These are phyloP conservation scores for Drosophila kepulauana DNA, from an alignment of 1,140 invertebrate species.

Conservation along the genomic window DNA sequence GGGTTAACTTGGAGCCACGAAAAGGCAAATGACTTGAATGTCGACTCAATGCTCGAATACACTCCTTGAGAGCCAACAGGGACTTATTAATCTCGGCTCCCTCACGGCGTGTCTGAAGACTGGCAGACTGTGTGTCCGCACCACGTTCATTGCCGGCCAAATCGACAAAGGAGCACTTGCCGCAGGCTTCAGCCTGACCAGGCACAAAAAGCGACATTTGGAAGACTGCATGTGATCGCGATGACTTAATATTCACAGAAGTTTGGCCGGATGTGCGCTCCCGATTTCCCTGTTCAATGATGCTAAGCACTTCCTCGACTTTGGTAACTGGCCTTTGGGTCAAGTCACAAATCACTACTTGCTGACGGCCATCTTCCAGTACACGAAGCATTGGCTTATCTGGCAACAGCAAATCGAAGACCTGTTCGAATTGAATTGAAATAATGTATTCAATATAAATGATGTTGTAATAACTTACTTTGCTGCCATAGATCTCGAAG, in stretches of 20 bases:
- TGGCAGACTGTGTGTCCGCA: constrained; percentile 97
- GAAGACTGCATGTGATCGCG: constrained; percentile 97
- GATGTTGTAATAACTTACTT: too few relatives aligned
- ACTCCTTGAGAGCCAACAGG: constrained; percentile 98
- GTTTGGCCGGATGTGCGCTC: constrained; percentile 95
- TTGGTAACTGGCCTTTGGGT: constrained; percentile 92
- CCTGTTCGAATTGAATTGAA: constrained; percentile 81
- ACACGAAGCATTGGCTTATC: constrained; percentile 97
- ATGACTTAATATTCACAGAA: constrained; percentile 96
- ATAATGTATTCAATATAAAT: too few relatives aligned
- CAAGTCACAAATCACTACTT: constrained; percentile 91
- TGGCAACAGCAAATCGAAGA: constrained; percentile 96
- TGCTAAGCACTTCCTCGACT: constrained; percentile 93
- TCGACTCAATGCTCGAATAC: constrained; percentile 97
- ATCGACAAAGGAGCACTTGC: constrained; percentile 99
- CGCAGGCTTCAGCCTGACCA: constrained; percentile 89
- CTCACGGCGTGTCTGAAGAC: constrained; percentile 97
- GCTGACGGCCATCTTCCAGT: constrained; percentile 95
- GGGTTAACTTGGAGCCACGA: constrained; percentile 98
- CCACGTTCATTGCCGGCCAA: constrained; percentile 99
- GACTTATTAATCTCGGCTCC: constrained; percentile 99
- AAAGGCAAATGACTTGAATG: constrained; percentile 98
- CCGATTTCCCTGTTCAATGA: constrained; percentile 93
- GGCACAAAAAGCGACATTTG: constrained; percentile 90
- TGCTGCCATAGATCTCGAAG: constrained; percentile 94